A percentile compares a stretch with the other conserved stretches of the same genome.
Evolutionary conservation across 2,797 vertebrate genomes (phyloP).

Genomic region (Sternarchorhynchus goeldii): DNA sequence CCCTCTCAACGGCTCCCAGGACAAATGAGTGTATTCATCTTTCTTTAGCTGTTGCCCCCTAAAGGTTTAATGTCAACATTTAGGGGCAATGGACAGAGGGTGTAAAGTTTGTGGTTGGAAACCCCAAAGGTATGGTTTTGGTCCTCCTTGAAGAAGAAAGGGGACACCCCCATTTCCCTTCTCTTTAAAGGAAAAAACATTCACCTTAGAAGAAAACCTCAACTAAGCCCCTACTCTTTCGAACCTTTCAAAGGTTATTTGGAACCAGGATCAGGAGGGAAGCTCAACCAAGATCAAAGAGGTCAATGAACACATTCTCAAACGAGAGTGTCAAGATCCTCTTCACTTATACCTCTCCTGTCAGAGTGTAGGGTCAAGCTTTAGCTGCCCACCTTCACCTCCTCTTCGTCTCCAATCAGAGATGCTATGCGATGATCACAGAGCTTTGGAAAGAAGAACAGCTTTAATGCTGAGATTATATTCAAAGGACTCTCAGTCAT

Average conservation of each 20-base stretch:
- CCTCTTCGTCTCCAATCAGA: conserved; percentile 41
- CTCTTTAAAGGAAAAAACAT: conserved; percentile 5
- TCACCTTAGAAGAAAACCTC: background rate
- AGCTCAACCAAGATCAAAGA: background rate
- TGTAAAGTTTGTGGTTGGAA: conserved; percentile 13
- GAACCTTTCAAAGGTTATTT: background rate
- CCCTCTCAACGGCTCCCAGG: conserved; percentile 19
- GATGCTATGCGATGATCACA: conserved; percentile 44
- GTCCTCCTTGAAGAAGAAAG: background rate
- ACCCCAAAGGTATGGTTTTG: conserved; percentile 5
- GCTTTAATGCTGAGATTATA: conserved; percentile 39
- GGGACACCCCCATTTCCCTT: background rate
- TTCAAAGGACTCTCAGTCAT: conserved; percentile 29
- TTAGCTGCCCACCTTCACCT: background rate
- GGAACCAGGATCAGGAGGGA: background rate
- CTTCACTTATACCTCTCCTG: background rate
- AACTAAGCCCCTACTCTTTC: background rate
- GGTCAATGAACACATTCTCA: background rate
- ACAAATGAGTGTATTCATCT: conserved; percentile 12
- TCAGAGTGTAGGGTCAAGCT: background rate
- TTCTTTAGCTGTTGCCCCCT: conserved; percentile 13
- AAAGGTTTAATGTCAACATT: conserved; percentile 2
- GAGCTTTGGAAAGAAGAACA: background rate
- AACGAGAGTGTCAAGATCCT: background rate
- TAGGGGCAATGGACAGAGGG: conserved; percentile 14